Conservation (phyloP, 2,888 invertebrate genomes). For the Coleophora deauratella region DNA sequence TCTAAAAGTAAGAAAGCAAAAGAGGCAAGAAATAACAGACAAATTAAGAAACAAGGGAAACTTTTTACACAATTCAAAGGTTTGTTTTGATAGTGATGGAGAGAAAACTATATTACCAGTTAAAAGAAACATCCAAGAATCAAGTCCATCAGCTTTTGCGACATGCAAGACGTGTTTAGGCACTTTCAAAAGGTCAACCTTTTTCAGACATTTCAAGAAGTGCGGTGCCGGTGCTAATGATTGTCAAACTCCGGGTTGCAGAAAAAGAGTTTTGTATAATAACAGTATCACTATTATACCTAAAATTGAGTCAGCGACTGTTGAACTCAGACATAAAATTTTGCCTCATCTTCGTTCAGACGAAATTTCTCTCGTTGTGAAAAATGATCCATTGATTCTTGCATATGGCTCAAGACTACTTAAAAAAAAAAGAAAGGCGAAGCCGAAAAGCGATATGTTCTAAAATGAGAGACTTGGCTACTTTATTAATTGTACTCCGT, state of each 20-base stretch:
- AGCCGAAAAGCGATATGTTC: constrained; percentile 11
- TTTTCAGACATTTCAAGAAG: constrained; percentile 11
- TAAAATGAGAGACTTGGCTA: constrained; percentile 13
- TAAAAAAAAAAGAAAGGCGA: constrained; percentile 2
- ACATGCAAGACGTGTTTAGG: constrained; percentile 10
- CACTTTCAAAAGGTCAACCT: constrained; percentile 9
- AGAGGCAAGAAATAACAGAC: constrained; percentile 6
- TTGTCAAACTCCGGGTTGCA: background rate
- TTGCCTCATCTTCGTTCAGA: constrained; percentile 9
- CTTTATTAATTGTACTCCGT: constrained; percentile 5
- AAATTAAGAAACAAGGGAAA: constrained; percentile 9
- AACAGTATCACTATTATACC: constrained; percentile 1
- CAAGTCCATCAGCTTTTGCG: background rate
- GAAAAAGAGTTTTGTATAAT: no score
- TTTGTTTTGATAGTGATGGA: constrained; percentile 1
- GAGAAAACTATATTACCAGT: no score
- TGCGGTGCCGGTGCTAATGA: constrained; percentile 2
- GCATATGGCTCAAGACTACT: background rate
- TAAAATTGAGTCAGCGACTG: background rate
- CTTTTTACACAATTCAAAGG: constrained; percentile 10
- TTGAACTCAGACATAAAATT: constrained; percentile 7
- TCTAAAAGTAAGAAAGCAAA: constrained; percentile 7
- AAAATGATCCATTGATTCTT: constrained; percentile 7
- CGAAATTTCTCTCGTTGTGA: constrained; percentile 7
- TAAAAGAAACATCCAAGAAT: no score